Conservation (phyloP, 2,113 vertebrate species). For the Gyps fulvus region DNA sequence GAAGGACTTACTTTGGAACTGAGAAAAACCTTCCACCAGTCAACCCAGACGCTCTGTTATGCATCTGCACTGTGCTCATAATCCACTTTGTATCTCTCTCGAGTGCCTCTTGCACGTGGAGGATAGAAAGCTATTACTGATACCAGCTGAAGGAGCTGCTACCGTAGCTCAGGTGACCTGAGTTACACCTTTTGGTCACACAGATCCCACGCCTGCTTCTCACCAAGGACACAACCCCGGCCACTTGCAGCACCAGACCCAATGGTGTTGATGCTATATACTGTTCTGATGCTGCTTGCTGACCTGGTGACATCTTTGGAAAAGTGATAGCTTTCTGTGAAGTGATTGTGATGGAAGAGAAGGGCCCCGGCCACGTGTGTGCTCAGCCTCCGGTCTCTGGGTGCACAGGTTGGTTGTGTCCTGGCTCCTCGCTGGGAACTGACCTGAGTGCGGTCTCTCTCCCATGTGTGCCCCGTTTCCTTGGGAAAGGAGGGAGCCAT, state of each 20-base stretch:
- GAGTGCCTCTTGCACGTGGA: rapidly evolving
- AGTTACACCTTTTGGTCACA: background rate
- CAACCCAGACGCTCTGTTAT: background rate
- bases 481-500: background rate
- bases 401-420: background rate
- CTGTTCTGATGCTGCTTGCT: background rate
- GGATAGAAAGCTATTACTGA: background rate
- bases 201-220: background rate
- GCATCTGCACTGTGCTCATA: background rate
- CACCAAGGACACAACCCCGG: background rate
- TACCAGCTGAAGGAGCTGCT: background rate
- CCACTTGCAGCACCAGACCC: background rate
- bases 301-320: background rate
- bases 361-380: rapidly evolving
- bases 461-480: background rate
- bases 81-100: background rate
- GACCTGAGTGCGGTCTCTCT: background rate
- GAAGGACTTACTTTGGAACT: background rate
- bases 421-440: background rate
- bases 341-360: background rate
- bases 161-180: background rate
- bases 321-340: background rate
- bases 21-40: background rate
- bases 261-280: background rate
- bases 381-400: background rate